Evolutionary conservation across 2,888 invertebrate species (phyloP).

Genomic region (Pheosia tremula): DNA sequence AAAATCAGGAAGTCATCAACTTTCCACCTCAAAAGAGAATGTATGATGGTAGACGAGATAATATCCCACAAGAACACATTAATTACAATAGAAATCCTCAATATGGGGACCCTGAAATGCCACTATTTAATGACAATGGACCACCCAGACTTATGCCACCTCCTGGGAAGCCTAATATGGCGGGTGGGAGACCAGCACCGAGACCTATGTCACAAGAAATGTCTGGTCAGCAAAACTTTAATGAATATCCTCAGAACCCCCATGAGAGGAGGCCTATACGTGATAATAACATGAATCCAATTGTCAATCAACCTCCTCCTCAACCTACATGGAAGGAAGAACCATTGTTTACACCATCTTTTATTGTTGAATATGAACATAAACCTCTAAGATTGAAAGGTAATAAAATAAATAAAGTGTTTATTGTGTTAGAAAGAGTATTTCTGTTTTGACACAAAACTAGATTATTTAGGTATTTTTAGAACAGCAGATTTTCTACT

Average conservation of each 20-base stretch:
- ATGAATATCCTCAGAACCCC: constrained; percentile 32
- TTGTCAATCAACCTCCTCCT: constrained; percentile 26
- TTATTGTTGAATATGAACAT: constrained; percentile 89
- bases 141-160: constrained; percentile 22
- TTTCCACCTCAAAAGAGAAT: constrained; percentile 44
- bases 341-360: constrained; percentile 80
- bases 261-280: constrained; percentile 30
- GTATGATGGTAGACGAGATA: constrained; percentile 39
- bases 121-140: constrained; percentile 28
- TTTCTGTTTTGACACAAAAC: no score
- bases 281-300: constrained; percentile 27
- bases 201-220: constrained; percentile 37
- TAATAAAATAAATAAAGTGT: constrained; percentile 50
- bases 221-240: constrained; percentile 31
- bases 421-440: constrained; percentile 9
- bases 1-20: constrained; percentile 41
- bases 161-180: constrained; percentile 37
- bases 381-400: constrained; percentile 83
- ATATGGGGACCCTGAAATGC: constrained; percentile 32
- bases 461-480: no score
- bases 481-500: no score
- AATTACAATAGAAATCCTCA: constrained; percentile 50
- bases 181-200: constrained; percentile 39
- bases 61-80: constrained; percentile 45
- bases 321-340: constrained; percentile 68